Base-by-base conservation (phyloP, 2,113 vertebrate genomes). In the Macquaria australasica region DNA sequence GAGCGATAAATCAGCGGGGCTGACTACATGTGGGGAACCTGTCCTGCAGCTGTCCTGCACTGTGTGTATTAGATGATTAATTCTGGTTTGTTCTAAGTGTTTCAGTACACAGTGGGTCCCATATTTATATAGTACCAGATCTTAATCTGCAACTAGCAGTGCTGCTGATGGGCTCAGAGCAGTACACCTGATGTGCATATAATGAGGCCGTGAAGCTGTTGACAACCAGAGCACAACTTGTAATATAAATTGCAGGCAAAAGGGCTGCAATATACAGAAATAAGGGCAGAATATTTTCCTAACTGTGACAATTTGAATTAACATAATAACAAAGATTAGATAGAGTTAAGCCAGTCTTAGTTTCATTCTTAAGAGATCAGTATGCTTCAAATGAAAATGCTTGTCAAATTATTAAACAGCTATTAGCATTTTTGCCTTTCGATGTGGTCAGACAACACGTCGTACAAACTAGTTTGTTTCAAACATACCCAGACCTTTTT, bases 161-260 rank as follows among this genome's bases (percentile, higher is more conserved):
- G 59, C 58, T 23, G 77, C 20, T 73, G 69, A 18, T 50, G 31
- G 34, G 50, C 31, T 50, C 28, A 0, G 15, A 88, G 60, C 63
- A 51, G 59, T 8, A 69, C 55, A 84, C 63, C 69, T 82, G 50
- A 84, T 51, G 58, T 74, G 69, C 69, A 53, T 66, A 4, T 58
- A 81, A 77, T 81, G 55, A 87, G n/a, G 37, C 41, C 0, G 34
- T 34, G 66, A 63, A 68, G 77, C 77, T 51, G 73, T 5, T 72
- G 23, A 79, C 70, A 71, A 75, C 50, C 56, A 50, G 18, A 14
- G 20, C 28, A 67, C 12, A 58, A 63, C 12, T 3, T 34, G 58
- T 41, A 25, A 31, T 43, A n/a, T 58, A 31, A 55, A 64, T 8
- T 6, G 50, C 39, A 67, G 1, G 41, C 45, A 34, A 18, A 59